Percentiles rank a stretch among this genome's conserved stretches.
Conservation (phyloP, 1,140 invertebrate species). For the Melitaea cinxia region DNA sequence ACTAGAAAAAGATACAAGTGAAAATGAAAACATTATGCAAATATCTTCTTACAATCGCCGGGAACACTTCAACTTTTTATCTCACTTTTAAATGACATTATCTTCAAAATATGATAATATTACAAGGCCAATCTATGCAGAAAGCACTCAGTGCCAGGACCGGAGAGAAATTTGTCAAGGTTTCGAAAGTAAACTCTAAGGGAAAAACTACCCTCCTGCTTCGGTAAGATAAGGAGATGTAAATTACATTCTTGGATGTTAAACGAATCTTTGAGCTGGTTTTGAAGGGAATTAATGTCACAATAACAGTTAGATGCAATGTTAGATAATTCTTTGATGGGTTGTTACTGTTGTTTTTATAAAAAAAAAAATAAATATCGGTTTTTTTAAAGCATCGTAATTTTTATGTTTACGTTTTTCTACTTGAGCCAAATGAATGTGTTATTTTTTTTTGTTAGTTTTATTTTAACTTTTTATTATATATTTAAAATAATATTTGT, state of each 20-base stretch:
- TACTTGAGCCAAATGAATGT: too few relatives aligned
- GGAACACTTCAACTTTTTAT: constrained; percentile 17
- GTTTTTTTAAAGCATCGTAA: not conserved
- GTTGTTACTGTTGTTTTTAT: not conserved
- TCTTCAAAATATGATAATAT: constrained; percentile 32
- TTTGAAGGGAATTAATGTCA: constrained; percentile 62
- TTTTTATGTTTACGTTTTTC: too few relatives aligned
- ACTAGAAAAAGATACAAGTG: constrained; percentile 6
- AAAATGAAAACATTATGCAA: constrained; percentile 22
- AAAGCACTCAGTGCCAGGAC: constrained; percentile 9
- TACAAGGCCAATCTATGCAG: constrained; percentile 28
- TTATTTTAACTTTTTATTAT: too few relatives aligned
- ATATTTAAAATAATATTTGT: too few relatives aligned
- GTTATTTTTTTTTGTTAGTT: too few relatives aligned
- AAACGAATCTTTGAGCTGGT: constrained; percentile 55
- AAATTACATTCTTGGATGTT: constrained; percentile 55
- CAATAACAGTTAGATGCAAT: constrained; percentile 12
- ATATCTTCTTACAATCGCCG: not conserved
- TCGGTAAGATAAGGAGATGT: constrained; percentile 52
- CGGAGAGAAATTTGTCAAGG: constrained; percentile 33
- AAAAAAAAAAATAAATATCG: not conserved
- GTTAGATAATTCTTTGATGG: not conserved
- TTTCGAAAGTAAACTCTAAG: constrained; percentile 27
- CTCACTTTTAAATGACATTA: constrained; percentile 13
- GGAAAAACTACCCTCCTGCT: constrained; percentile 54